Base-by-base conservation (phyloP, 2,888 invertebrate species). In the Dinocampus coccinellae region DNA sequence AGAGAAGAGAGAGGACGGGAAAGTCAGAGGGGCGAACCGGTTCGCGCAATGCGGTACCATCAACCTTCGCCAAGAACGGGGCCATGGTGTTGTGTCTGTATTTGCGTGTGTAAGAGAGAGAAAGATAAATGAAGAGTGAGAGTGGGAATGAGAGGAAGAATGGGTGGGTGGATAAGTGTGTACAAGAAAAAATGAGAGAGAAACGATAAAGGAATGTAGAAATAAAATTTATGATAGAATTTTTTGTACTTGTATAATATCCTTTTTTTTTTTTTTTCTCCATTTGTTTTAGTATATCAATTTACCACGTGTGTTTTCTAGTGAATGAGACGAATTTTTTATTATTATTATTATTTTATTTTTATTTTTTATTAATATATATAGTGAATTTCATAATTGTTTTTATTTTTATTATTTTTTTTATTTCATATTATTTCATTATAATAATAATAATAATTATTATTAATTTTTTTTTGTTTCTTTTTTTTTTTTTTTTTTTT, bases 261-360 rank as follows among this genome's bases (percentile, higher is more conserved):
- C 55, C n/a, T n/a, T n/a, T n/a, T n/a, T n/a, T n/a, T n/a, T n/a
- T n/a, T n/a, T n/a, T n/a, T n/a, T n/a, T n/a, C n/a, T n/a, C n/a
- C n/a, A n/a, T n/a, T n/a, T n/a, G n/a, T 67, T 70, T 75, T 73
- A 70, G 64, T 55, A 36, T 71, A 65, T 39, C 36, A 67, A 69
- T 69, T 67, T 73, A 74, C 70, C 65, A 74, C 57, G 74, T 74
- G 73, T 75, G 72, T 75, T 76, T 76, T 75, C 70, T 76, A 75
- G 71, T 73, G 73, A 73, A 70, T 72, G 70, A 69, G 72, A 67
- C 70, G 65, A 65, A 57, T 74, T 73, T 69, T 72, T 70, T n/a
- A n/a, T n/a, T n/a, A n/a, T n/a, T n/a, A n/a, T n/a, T n/a, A n/a
- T n/a, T n/a, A n/a, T n/a, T n/a, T n/a, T n/a, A n/a, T n/a, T n/a